Evolutionary conservation across 2,888 invertebrate species (phyloP), one percentile per base, ranked within the genome.

Genomic region (Cistogaster globosa): DNA sequence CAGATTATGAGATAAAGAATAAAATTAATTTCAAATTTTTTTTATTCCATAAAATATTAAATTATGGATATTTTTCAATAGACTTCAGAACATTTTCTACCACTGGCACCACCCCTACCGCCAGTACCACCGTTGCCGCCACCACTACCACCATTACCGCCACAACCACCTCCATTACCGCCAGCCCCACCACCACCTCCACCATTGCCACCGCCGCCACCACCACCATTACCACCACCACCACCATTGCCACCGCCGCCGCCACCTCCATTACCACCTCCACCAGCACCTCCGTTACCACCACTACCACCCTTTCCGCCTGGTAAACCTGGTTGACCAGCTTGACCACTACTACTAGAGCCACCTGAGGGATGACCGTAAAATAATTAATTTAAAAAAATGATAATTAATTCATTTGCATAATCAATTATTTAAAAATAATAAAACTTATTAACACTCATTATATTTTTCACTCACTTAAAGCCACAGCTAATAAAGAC

Each of bases 401-500:
- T 12, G 12, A 12, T 42, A 42, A 42, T 6, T 42, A 12, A 12
- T 32, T 8, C 32, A 32, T 32, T 7, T 32, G 6, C 2, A 32
- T 32, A 32, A 32, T 32, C 8, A 32, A 32, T 32, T 32, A 8
- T 32, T 32, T 5, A 5, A 5, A 32, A 32, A 5, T 4, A 32
- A 32, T 4, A 5, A 32, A 32, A 32, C 32, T 32, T 5, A 32
- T 7, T 32, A 32, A 32, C 2, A 32, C 32, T 32, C 6, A 22
- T 53, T 36, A n/a, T 0, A n/a, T 20, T 83, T 26, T 14, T 32
- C 20, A 69, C 83, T 84, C 65, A 87, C 87, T 80, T 22, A 74
- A 62, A 18, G 85, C 74, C 69, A 86, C 68, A 45, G 83, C 85
- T 14, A 84, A 26, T n/a, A 86, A 2, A n/a, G 83, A 78, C 58